phyloP scores from a whole-genome alignment of 2,888 invertebrate species.

The Fragum whitleyi region DNA sequence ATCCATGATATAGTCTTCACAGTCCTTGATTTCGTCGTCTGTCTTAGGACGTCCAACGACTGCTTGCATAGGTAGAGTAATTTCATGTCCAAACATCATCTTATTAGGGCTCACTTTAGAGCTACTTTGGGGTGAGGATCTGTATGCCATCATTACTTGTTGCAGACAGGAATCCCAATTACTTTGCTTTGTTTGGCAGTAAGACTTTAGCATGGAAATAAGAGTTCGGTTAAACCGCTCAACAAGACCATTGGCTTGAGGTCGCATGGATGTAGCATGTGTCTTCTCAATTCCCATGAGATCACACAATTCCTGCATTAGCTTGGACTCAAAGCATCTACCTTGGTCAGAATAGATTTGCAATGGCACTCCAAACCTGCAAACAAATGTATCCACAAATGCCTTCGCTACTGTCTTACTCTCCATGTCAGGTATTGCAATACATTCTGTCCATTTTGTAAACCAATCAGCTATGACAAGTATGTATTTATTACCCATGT shows the following conservation, averaged over 20 bases:
- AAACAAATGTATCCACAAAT: conserved; percentile 39
- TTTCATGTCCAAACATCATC: conserved; percentile 50
- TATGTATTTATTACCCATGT: conserved; percentile 41
- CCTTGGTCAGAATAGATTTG: conserved; percentile 23
- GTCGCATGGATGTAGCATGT: too few relatives aligned
- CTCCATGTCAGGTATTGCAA: not conserved
- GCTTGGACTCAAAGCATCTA: too few relatives aligned
- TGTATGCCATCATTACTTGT: conserved; percentile 60
- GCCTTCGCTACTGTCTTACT: too few relatives aligned
- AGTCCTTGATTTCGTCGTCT: not conserved
- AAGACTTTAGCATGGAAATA: conserved; percentile 31
- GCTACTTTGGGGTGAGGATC: conserved; percentile 41
- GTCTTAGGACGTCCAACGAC: conserved; percentile 23
- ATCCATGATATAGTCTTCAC: conserved; percentile 22
- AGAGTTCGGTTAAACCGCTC: conserved; percentile 60
- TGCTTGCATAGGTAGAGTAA: conserved; percentile 47
- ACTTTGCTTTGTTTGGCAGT: conserved; percentile 35
- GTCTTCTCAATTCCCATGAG: conserved; percentile 42
- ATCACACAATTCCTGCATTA: not conserved
- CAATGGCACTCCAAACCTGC: conserved; percentile 42
- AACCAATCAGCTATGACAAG: conserved; percentile 45
- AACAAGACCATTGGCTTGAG: conserved; percentile 50
- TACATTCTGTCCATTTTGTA: conserved; percentile 49
- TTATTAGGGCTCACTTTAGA: conserved; percentile 54
- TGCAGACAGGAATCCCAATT: conserved; percentile 52